Evolutionary conservation across 2,113 vertebrate species (phyloP).

Genomic region (Rhagologus leucostigma): DNA sequence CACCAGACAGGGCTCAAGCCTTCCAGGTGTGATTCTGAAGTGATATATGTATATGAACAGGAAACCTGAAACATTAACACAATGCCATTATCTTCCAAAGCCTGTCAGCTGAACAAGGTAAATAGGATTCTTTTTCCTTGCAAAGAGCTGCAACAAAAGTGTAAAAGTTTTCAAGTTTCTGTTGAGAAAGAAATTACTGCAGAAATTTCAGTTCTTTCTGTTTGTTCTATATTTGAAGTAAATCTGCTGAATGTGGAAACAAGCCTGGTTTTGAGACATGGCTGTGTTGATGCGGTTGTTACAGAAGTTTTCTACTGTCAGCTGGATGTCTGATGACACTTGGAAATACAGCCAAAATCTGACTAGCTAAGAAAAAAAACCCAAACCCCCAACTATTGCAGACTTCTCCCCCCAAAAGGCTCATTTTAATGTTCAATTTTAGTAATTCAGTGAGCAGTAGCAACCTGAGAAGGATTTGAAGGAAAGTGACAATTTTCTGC

Average conservation of each 20-base stretch:
- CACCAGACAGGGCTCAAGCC: not conserved
- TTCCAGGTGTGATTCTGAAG: not conserved
- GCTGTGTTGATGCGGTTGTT: not conserved
- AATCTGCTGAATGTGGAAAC: not conserved
- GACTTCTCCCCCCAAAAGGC: not conserved
- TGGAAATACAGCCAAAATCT: not conserved
- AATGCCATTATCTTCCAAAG: not conserved
- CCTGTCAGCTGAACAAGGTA: not conserved
- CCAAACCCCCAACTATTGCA: fast-evolving
- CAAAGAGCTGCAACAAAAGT: not conserved
- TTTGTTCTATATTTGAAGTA: not conserved
- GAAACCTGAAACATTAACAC: not conserved
- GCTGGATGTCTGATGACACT: not conserved
- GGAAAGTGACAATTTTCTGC: not conserved
- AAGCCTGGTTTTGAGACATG: not conserved
- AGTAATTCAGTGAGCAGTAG: not conserved
- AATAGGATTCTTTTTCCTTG: not conserved
- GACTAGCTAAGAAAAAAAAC: not conserved
- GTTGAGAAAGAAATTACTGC: not conserved
- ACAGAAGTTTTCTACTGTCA: not conserved
- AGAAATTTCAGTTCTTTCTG: not conserved
- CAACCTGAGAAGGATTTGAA: not conserved
- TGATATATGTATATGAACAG: not conserved
- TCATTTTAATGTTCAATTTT: not conserved
- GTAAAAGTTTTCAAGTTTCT: not conserved